These are phyloP conservation scores for Gobiocypris rarus DNA, from an alignment of 2,113 vertebrate species.

Conservation along the genomic window DNA sequence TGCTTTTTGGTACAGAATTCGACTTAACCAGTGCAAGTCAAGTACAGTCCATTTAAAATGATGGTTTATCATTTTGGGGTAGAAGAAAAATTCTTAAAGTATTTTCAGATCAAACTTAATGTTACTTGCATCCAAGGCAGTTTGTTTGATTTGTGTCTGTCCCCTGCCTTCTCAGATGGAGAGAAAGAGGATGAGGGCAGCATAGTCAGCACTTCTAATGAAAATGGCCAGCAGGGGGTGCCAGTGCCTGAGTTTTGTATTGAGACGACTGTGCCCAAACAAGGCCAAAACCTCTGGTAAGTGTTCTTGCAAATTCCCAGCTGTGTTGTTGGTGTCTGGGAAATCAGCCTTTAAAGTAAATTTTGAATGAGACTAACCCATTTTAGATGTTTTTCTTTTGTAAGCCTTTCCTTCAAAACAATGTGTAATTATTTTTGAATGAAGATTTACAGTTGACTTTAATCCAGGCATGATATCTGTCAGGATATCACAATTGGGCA, in stretches of 20 bases:
- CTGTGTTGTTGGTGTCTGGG: background rate
- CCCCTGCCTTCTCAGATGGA: constrained; percentile 57
- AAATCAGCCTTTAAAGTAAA: background rate
- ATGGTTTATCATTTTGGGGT: background rate
- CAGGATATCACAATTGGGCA: background rate
- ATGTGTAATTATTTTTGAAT: background rate
- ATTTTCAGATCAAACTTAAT: background rate
- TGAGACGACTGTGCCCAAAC: constrained; percentile 90
- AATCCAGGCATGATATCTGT: background rate
- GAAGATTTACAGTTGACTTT: background rate
- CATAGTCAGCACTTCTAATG: constrained; percentile 68
- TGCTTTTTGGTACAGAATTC: background rate
- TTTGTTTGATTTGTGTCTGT: background rate
- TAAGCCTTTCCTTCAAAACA: too few species aligned
- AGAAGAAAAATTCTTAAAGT: too few species aligned
- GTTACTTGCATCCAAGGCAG: background rate
- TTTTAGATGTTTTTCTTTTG: background rate
- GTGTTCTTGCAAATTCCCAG: background rate
- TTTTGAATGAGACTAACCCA: background rate
- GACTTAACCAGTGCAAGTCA: background rate
- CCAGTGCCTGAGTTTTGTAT: constrained; percentile 73
- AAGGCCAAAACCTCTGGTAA: constrained; percentile 97
- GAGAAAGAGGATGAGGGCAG: constrained; percentile 77
- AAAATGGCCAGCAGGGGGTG: constrained; percentile 72
- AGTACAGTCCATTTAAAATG: background rate